Evolutionary conservation across 2,113 vertebrate genomes (phyloP), one percentile per base, ranked within the genome.

Genomic region (Phyllopteryx taeniolatus): DNA sequence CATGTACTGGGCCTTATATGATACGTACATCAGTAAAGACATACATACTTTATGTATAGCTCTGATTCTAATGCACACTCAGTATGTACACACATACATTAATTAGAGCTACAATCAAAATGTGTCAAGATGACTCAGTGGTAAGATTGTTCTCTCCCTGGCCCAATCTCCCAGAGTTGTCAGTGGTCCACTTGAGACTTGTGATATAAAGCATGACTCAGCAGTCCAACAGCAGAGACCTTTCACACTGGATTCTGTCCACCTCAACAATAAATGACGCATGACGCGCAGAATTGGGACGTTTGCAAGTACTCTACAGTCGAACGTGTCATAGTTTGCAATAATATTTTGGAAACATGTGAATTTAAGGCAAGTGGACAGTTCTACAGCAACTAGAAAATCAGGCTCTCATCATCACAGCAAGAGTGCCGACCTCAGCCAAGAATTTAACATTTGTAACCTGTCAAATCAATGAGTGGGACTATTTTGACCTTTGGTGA

Each of bases 101-200:
- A 42, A 63, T 63, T 42, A 43, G 35, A 20, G 35, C 35, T 65
- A 44, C 8, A 46, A 44, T 65, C 42, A 46, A 65, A 46, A 65
- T 46, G 14, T 44, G 43, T 46, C 63, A 66, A 44, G 42, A 27
- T 44, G 42, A 65, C 42, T 14, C 63, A 46, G 59, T 22, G 62
- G 42, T 65, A 15, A 9, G 22, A 47, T 47, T 47, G 43, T 66
- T 66, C 43, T 66, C 13, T 66, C 63, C 12, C 7, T 46, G 64
- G 13, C 22, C 64, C 64, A 31, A 66, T 31, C 44, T 66, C 64
- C 42, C 43, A 66, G 44, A 66, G 64, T 47, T 49, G 64, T 66
- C 64, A 66, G 7, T 47, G 43, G 43, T 31, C 22, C 22, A 9
- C 64, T 66, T 27, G 43, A 66, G 64, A 66, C 2, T 14, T 66